Percentiles rank a stretch among this genome's conserved stretches.
These are phyloP conservation scores for Myodes glareolus DNA, from an alignment of 2,113 vertebrate species.

Conservation along the genomic window DNA sequence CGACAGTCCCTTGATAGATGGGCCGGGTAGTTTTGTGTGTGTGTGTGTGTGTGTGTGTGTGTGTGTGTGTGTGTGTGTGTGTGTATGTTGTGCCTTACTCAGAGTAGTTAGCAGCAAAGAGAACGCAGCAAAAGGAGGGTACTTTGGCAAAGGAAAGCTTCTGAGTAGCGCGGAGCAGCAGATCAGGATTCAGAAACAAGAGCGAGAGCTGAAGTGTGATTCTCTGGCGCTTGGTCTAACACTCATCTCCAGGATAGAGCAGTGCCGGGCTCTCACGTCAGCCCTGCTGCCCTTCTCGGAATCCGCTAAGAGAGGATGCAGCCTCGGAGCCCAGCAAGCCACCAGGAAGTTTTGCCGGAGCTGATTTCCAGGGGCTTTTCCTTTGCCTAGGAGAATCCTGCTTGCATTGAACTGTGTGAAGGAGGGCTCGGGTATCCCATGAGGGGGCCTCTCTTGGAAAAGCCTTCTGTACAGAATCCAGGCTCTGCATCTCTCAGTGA, in stretches of 20 bases:
- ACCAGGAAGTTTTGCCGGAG: constrained; percentile 87
- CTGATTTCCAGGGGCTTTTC: constrained; percentile 88
- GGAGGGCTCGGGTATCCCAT: constrained; percentile 88
- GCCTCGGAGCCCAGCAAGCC: constrained; percentile 84
- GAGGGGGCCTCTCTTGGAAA: constrained; percentile 87
- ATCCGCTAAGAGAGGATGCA: constrained; percentile 83
- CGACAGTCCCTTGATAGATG: constrained; percentile 82
- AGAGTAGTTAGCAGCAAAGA: constrained; percentile 81
- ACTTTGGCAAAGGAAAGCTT: constrained; percentile 85
- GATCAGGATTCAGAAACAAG: constrained; percentile 87
- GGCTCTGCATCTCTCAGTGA: constrained; percentile 84
- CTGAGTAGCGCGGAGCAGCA: constrained; percentile 85
- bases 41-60: too few relatives aligned
- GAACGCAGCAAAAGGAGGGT: constrained; percentile 79
- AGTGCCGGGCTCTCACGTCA: constrained; percentile 82
- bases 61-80: too few relatives aligned
- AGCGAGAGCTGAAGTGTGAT: constrained; percentile 88
- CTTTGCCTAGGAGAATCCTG: constrained; percentile 89
- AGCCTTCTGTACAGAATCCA: constrained; percentile 87
- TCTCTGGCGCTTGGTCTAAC: constrained; percentile 84
- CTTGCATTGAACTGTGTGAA: constrained; percentile 89
- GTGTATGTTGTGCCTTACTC: constrained; percentile 82
- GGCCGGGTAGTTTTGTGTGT: constrained; percentile 76
- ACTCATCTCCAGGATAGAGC: constrained; percentile 81
- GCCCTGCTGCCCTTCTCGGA: constrained; percentile 82